Evolutionary conservation across 2,888 invertebrate genomes (phyloP).

Genomic region (Drosophila koepferae): DNA sequence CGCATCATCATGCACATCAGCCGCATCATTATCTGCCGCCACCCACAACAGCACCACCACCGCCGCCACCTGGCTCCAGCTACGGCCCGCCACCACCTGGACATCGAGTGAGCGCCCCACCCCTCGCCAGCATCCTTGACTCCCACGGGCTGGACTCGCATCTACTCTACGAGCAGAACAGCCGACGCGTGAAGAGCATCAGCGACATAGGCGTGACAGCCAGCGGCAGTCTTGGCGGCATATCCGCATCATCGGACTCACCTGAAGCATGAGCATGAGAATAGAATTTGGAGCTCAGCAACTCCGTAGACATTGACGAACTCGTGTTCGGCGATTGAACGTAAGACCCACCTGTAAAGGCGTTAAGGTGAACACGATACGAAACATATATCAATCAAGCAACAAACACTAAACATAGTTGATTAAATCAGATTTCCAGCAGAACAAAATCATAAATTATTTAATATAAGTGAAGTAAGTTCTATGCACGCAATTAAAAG

Average conservation of each 20-base stretch:
- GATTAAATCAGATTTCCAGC: conserved; percentile 49
- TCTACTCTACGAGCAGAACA: conserved; percentile 83
- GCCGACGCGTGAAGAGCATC: conserved; percentile 85
- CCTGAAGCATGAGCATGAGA: conserved; percentile 73
- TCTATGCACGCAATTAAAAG: conserved; percentile 31
- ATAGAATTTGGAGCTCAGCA: conserved; percentile 29
- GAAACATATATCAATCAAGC: conserved; percentile 49
- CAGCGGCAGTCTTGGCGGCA: conserved; percentile 70
- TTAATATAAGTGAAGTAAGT: conserved; percentile 39
- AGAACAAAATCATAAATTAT: conserved; percentile 25
- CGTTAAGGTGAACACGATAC: conserved; percentile 44
- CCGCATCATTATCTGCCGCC: conserved; percentile 79
- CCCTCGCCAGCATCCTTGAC: conserved; percentile 71
- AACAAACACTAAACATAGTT: conserved; percentile 45
- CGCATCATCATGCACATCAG: conserved; percentile 51
- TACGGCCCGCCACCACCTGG: conserved; percentile 81
- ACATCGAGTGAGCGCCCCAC: conserved; percentile 84
- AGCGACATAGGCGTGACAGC: conserved; percentile 84
- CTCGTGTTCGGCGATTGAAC: conserved; percentile 31
- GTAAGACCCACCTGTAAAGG: conserved; percentile 63
- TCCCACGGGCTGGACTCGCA: conserved; percentile 70
- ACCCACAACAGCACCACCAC: conserved; percentile 84
- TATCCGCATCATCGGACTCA: conserved; percentile 78
- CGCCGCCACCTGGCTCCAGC: conserved; percentile 75
- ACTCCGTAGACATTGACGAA: background rate